A percentile compares a stretch with the other conserved stretches of the same genome.
Conservation (phyloP, 2,888 invertebrate species). For the Dasysyrphus albostriatus region DNA sequence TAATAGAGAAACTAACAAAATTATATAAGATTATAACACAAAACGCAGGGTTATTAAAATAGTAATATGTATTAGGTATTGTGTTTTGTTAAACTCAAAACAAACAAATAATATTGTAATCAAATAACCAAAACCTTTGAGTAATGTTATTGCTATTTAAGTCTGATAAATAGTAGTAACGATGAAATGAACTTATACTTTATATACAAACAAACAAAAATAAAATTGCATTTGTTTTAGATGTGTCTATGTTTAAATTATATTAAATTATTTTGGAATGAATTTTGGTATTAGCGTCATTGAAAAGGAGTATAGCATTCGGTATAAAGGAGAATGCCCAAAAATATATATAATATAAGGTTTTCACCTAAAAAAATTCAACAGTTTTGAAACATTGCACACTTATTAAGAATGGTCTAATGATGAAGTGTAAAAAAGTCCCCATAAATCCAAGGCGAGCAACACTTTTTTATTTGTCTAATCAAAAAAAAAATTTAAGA, state of each 20-base stretch:
- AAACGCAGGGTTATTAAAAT: conserved; percentile 29
- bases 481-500: too few species aligned
- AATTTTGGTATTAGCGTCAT: not conserved
- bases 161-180: conserved; percentile 70
- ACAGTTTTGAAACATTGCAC: too few species aligned
- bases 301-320: too few species aligned
- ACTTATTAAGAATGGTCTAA: too few species aligned
- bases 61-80: conserved; percentile 26
- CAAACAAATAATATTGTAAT: conserved; percentile 48
- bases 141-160: conserved; percentile 67
- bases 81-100: conserved; percentile 46
- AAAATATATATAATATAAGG: too few species aligned
- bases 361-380: too few species aligned
- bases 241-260: conserved; percentile 56
- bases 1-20: conserved; percentile 50
- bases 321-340: too few species aligned
- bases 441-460: too few species aligned
- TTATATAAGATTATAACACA: conserved; percentile 49
- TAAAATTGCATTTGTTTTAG: conserved; percentile 68
- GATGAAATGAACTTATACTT: conserved; percentile 63
- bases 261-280: conserved; percentile 8
- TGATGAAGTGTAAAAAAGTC: too few species aligned
- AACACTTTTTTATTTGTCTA: too few species aligned
- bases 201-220: conserved; percentile 60
- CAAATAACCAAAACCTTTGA: conserved; percentile 63